Evolutionary conservation across 2,113 vertebrate species (phyloP).

Genomic region (Anseranas semipalmata): DNA sequence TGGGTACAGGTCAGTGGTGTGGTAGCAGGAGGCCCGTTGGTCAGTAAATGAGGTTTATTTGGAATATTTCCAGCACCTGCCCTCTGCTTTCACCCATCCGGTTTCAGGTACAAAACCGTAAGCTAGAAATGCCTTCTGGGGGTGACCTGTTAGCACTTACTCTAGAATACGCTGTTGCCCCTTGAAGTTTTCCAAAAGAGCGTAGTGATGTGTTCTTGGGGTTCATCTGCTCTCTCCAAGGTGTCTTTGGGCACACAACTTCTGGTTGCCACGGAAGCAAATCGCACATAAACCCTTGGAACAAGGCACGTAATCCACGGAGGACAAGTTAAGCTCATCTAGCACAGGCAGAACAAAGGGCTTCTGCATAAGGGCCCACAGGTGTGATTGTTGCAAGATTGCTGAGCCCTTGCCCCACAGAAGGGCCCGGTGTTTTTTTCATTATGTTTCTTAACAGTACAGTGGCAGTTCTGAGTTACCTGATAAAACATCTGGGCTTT

Average conservation of each 20-base stretch:
- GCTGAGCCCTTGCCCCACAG: background rate
- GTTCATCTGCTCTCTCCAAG: background rate
- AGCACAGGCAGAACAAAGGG: background rate
- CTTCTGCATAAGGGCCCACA: background rate
- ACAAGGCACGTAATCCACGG: background rate
- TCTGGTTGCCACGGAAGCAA: background rate
- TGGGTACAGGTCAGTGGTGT: background rate
- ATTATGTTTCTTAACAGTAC: background rate
- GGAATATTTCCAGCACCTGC: background rate
- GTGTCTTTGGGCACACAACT: background rate
- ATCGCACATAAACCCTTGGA: background rate
- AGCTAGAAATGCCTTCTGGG: background rate
- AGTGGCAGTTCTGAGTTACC: background rate
- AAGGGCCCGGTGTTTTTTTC: background rate
- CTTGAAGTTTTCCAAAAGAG: background rate
- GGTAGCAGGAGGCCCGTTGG: background rate
- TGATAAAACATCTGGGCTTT: conserved; percentile 46
- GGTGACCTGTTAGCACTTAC: background rate
- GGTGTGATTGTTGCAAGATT: background rate
- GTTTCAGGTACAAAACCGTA: background rate
- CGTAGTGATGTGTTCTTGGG: fast-evolving
- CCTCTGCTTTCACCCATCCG: background rate
- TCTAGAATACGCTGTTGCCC: background rate
- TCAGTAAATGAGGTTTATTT: background rate
- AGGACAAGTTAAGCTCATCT: background rate